A percentile compares a stretch with the other conserved stretches of the same genome.
Conservation (phyloP, 2,888 invertebrate species). For the Zelleria hepariella region DNA sequence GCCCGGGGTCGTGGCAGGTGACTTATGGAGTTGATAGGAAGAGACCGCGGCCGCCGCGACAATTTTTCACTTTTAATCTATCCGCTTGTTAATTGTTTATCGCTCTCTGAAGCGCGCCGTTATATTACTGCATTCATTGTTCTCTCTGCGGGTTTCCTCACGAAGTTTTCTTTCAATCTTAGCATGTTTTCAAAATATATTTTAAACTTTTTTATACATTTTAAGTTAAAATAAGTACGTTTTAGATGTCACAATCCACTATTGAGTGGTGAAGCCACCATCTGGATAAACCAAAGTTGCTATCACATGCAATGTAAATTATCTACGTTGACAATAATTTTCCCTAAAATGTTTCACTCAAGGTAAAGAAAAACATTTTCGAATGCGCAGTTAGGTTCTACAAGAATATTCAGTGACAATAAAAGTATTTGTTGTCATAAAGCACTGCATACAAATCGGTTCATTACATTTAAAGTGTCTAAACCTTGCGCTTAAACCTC, state of each 20-base stretch:
- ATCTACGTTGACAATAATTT: too few species aligned
- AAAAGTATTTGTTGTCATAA: conserved; percentile 17
- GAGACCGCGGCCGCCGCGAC: conserved; percentile 13
- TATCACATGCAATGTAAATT: too few species aligned
- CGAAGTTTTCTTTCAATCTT: too few species aligned
- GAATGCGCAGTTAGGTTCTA: not conserved
- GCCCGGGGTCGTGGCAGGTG: too few species aligned
- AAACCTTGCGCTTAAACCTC: not conserved
- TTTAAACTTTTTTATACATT: too few species aligned
- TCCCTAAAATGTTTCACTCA: not conserved
- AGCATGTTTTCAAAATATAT: too few species aligned
- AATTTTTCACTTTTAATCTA: conserved; percentile 46
- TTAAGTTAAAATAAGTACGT: too few species aligned
- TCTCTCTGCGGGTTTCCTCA: too few species aligned
- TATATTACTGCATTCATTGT: conserved; percentile 30
- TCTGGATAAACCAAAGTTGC: too few species aligned
- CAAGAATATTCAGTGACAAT: not conserved
- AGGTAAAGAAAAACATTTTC: not conserved
- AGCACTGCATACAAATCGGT: conserved; percentile 40
- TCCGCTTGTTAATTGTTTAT: conserved; percentile 17
- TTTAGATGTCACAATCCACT: too few species aligned
- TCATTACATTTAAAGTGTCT: conserved; percentile 21
- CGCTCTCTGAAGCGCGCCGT: conserved; percentile 15
- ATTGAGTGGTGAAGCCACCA: too few species aligned
- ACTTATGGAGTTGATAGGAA: not conserved